A percentile compares a stretch with the other conserved stretches of the same genome.
These are phyloP conservation scores for Orius insidiosus DNA, from an alignment of 1,140 invertebrate species.

Conservation along the genomic window DNA sequence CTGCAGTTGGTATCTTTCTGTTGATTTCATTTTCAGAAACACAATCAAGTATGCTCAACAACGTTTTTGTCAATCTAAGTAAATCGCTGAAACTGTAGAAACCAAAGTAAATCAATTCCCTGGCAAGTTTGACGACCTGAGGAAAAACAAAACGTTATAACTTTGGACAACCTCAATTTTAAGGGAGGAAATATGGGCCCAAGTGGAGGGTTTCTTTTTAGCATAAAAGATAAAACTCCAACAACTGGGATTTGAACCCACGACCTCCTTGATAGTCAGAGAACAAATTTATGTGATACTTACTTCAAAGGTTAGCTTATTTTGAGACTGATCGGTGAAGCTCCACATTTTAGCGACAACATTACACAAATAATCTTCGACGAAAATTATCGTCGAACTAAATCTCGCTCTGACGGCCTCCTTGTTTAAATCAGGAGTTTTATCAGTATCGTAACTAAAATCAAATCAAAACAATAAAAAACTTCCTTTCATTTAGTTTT, in stretches of 20 bases:
- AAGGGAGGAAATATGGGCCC: too few relatives aligned
- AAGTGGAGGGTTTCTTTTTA: too few relatives aligned
- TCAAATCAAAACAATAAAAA: too few relatives aligned
- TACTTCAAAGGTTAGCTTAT: slow-evolving; percentile 91
- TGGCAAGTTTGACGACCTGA: slow-evolving; percentile 89
- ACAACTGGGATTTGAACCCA: too few relatives aligned
- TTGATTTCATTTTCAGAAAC: slow-evolving; percentile 55
- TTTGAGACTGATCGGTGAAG: slow-evolving; percentile 84
- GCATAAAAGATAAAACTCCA: too few relatives aligned
- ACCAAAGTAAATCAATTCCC: slow-evolving; percentile 95
- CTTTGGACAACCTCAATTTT: too few relatives aligned
- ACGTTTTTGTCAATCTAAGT: slow-evolving; percentile 80
- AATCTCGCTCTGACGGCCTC: slow-evolving; percentile 76
- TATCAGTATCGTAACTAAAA: slow-evolving; percentile 74
- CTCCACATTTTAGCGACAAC: slow-evolving; percentile 82
- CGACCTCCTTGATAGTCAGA: too few relatives aligned
- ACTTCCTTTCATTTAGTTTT: too few relatives aligned
- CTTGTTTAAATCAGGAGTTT: slow-evolving; percentile 65
- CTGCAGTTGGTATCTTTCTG: slow-evolving; percentile 44
- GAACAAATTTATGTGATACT: slow-evolving; percentile 14
- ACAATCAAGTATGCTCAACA: slow-evolving; percentile 83
- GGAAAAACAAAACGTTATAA: too few relatives aligned
- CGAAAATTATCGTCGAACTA: slow-evolving; percentile 79
- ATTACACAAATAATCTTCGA: slow-evolving; percentile 90
- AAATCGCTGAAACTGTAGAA: slow-evolving; percentile 97